Base-by-base conservation (phyloP, 2,113 vertebrate species). In the Bufo gargarizans region DNA sequence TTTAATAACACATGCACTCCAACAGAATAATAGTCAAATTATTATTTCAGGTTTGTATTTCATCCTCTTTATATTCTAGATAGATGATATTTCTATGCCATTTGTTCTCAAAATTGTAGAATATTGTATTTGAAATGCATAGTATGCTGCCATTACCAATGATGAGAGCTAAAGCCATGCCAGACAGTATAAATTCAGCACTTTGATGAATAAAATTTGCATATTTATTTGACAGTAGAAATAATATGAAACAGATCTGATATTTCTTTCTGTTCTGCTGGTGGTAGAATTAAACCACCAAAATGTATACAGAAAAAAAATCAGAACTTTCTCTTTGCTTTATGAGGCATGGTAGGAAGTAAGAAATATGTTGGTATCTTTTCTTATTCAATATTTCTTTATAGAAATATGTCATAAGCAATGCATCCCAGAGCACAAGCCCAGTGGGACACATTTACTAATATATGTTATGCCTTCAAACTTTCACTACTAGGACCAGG, bases 131-230 rank as follows among this genome's bases (percentile, higher is more conserved):
- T 82, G 79, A 82, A 82, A 88, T 88, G 80, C 86, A 88, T 77
- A 88, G 86, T 83, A 83, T 82, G 86, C 58, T 82, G 65, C 69
- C 80, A 83, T 61, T 63, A 82, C 45, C 78, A 88, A 65, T 53
- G 45, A 83, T 88, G 33, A 82, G 45, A 43, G 71, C 59, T n/a
- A 88, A 77, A 83, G 79, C 56, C 20, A 88, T 86, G 65, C 45
- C 67, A 88, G 86, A 76, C 69, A 63, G 69, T 76, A 88, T 88
- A 84, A 84, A 77, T 88, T 84, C 72, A 77, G 72, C 50, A 84
- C 78, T 88, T 77, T 88, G 81, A 88, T 88, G 72, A 88, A 83
- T 88, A 88, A 84, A 77, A 88, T 88, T 77, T 65, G 77, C 81
- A 88, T 88, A 88, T 88, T 88, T 88, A 88, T 88, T 88, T 88